Evolutionary conservation across 2,113 vertebrate species (phyloP).

Genomic region (Ictalurus punctatus): DNA sequence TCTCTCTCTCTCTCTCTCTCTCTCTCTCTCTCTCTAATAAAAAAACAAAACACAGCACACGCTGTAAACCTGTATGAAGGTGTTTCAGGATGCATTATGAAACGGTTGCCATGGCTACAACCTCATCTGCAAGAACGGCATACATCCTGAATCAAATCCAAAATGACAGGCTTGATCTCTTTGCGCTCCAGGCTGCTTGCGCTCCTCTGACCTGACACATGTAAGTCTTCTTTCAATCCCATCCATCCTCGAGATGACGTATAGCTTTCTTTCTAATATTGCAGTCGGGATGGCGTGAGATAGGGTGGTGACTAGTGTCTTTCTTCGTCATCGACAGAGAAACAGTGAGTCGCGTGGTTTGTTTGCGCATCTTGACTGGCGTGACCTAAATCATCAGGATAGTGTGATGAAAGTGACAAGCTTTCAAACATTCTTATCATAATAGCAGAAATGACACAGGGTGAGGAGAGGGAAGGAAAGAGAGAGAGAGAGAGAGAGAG

Average conservation of each 20-base stretch:
- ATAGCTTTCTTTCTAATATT: background rate
- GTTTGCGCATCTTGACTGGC: background rate
- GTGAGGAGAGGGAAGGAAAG: background rate
- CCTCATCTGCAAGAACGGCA: slow-evolving; percentile 27
- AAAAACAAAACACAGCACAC: slow-evolving; percentile 24
- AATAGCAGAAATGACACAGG: background rate
- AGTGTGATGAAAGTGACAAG: slow-evolving; percentile 8
- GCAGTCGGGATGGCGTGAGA: background rate
- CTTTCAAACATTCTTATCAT: slow-evolving; percentile 16
- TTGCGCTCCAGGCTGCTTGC: slow-evolving; percentile 14
- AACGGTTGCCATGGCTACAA: slow-evolving; percentile 51
- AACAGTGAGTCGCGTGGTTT: background rate
- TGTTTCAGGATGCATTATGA: slow-evolving; percentile 50
- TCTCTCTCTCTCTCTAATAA: slow-evolving; percentile 15
- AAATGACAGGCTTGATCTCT: slow-evolving; percentile 49
- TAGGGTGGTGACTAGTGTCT: background rate
- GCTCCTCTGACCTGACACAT: slow-evolving; percentile 27
- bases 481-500: background rate
- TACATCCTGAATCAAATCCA: slow-evolving; percentile 47
- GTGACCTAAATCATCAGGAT: slow-evolving; percentile 4
- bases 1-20: background rate
- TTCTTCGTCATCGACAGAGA: background rate
- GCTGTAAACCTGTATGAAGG: slow-evolving; percentile 47
- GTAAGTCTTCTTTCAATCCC: background rate
- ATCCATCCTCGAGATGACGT: background rate